phyloP scores from a whole-genome alignment of 2,113 vertebrate genomes.

The Romanogobio albipinnatus region DNA sequence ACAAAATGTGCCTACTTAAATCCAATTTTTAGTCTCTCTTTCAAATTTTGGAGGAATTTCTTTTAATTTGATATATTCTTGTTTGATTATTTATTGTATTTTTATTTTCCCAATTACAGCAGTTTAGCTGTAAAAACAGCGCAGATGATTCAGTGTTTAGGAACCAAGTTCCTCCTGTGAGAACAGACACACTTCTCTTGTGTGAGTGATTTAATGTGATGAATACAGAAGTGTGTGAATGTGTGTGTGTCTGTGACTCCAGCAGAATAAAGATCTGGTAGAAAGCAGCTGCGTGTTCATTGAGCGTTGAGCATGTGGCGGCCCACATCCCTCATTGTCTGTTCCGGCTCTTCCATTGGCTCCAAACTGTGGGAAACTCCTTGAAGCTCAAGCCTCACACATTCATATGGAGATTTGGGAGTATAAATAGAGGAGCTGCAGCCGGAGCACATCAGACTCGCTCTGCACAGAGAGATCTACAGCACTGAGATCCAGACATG shows the following conservation, averaged over 20 bases:
- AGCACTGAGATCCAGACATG: constrained; percentile 69
- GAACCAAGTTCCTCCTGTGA: background rate
- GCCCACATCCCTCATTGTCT: constrained; percentile 51
- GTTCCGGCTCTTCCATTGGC: constrained; percentile 68
- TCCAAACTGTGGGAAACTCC: constrained; percentile 74
- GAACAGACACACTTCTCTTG: constrained; percentile 57
- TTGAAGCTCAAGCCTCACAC: constrained; percentile 70
- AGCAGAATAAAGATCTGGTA: background rate
- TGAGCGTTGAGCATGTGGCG: constrained; percentile 50
- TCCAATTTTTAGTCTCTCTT: background rate
- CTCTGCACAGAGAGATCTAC: constrained; percentile 64
- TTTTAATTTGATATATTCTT: background rate
- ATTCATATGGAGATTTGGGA: constrained; percentile 76
- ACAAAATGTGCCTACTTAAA: background rate
- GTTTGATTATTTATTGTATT: no score
- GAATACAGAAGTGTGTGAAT: constrained; percentile 35
- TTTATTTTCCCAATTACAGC: no score
- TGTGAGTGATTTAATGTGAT: constrained; percentile 45
- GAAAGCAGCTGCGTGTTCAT: background rate
- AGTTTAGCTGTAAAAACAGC: background rate
- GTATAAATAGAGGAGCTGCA: constrained; percentile 72
- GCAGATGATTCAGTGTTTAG: background rate
- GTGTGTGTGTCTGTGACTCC: background rate
- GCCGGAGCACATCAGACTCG: constrained; percentile 65
- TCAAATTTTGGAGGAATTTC: background rate